These are phyloP conservation scores for Anoplius nigerrimus DNA, from an alignment of 2,888 invertebrate species.

Conservation along the genomic window DNA sequence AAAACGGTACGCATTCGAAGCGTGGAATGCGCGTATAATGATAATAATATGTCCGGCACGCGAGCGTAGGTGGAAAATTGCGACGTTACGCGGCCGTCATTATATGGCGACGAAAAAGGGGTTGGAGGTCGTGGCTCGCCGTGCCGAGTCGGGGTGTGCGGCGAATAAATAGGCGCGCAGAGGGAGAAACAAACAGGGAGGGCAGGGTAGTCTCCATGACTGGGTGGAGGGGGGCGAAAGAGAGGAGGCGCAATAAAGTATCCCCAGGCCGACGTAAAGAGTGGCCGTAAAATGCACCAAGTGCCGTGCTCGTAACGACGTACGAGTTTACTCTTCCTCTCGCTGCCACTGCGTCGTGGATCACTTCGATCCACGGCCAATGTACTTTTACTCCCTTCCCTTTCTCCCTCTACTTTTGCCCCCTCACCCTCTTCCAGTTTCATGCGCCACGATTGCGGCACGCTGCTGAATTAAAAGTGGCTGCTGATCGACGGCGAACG, in stretches of 20 bases:
- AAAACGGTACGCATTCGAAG: too few species aligned
- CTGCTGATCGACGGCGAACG: conserved; percentile 34
- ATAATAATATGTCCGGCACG: too few species aligned
- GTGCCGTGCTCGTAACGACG: conserved; percentile 40
- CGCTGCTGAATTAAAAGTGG: conserved; percentile 46
- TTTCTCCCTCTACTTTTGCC: conserved; percentile 1
- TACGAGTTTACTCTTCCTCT: conserved; percentile 38
- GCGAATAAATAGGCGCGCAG: neutral
- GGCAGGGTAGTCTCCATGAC: too few species aligned
- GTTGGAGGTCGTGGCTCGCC: too few species aligned
- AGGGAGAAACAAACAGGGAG: conserved; percentile 8
- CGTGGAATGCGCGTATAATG: too few species aligned
- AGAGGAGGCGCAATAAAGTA: conserved; percentile 45
- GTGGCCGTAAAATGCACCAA: conserved; percentile 52
- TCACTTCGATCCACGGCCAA: conserved; percentile 27
- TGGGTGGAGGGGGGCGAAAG: neutral
- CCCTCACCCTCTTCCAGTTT: too few species aligned
- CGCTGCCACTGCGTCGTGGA: neutral
- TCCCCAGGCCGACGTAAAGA: conserved; percentile 46
- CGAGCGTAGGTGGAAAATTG: too few species aligned
- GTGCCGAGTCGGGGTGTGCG: too few species aligned
- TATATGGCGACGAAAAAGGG: too few species aligned
- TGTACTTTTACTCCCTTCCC: conserved; percentile 14
- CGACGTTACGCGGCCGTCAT: too few species aligned
- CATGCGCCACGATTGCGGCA: conserved; percentile 35